Base-by-base conservation (phyloP, 2,113 vertebrate genomes). In the Ramphastos sulfuratus region DNA sequence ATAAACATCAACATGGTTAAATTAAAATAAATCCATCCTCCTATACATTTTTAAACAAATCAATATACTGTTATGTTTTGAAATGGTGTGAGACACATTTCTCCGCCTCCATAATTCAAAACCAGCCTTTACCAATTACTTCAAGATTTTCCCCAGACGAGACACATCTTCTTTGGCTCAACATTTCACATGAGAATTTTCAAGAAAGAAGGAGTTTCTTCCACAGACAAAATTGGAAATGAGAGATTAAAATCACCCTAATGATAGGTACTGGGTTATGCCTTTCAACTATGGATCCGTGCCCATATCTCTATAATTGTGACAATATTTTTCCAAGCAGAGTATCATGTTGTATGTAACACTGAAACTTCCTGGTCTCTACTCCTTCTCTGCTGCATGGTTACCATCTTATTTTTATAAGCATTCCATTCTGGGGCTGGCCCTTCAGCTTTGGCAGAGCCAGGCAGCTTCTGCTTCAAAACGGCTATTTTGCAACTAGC, bases 381-480 rank as follows among this genome's bases (percentile, higher is more conserved):
- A 75, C 75, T 83, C 84, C 15, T 75, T 93, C 92, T 89, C 92
- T 54, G 93, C 94, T 89, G 92, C 93, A 94, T 82, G 94, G 86
- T 96, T 95, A 96, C 94, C 90, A 95, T 94, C 95, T 93, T 96
- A 96, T 96, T 96, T 96, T 94, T 93, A 95, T 92, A 95, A 93
- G 95, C 95, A 93, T 90, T 93, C 91, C 93, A 93, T 96, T 95
- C 92, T 87, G 83, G 85, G 86, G 89, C 91, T 95, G 93, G 91
- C 81, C 93, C 87, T 91, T 84, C 82, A 77, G 89, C 72, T 94
- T 82, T 93, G 91, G 94, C 91, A 93, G 85, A 93, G 85, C 20
- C 52, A 93, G 90, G 95, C 92, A 90, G 88, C 94, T 96, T 87
- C 94, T 94, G 91, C 95, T 95, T 89, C 90, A 92, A 93, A 93